A percentile compares a stretch with the other conserved stretches of the same genome.
Conservation (phyloP, 2,888 invertebrate species). For the Trichopoda pennipes region DNA sequence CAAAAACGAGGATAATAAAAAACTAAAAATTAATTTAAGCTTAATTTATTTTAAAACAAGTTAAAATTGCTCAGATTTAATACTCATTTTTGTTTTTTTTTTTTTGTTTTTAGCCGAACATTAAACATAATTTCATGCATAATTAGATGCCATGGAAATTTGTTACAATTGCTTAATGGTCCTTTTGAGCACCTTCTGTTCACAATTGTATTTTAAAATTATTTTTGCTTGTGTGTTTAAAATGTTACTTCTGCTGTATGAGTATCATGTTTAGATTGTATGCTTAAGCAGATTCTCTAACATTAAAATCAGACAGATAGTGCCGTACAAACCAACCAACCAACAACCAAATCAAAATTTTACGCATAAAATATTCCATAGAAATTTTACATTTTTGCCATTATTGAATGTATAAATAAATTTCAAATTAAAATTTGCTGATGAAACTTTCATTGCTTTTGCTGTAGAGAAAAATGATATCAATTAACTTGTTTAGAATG, state of each 20-base stretch:
- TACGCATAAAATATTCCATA: neutral
- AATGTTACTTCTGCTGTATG: neutral
- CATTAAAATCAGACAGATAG: neutral
- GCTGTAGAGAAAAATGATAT: too few species aligned
- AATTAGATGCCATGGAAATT: constrained; percentile 43
- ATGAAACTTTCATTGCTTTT: neutral
- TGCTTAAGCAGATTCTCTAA: too few species aligned
- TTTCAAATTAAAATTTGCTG: constrained; percentile 3
- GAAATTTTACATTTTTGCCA: neutral
- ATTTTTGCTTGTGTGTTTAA: neutral
- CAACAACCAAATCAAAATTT: neutral
- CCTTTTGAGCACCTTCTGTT: constrained; percentile 53
- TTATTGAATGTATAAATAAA: constrained; percentile 2
- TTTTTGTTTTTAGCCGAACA: constrained; percentile 12
- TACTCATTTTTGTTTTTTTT: neutral
- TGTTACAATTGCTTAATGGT: constrained; percentile 31
- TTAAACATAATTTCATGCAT: constrained; percentile 55
- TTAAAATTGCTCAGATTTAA: too few species aligned
- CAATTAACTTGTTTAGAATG: too few species aligned
- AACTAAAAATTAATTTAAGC: too few species aligned
- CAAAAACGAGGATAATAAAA: too few species aligned
- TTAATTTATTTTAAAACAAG: too few species aligned
- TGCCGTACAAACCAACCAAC: neutral
- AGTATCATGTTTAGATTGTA: neutral
- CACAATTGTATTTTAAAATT: constrained; percentile 15